phyloP scores from a whole-genome alignment of 2,797 vertebrate species.

The Falco berigora region DNA sequence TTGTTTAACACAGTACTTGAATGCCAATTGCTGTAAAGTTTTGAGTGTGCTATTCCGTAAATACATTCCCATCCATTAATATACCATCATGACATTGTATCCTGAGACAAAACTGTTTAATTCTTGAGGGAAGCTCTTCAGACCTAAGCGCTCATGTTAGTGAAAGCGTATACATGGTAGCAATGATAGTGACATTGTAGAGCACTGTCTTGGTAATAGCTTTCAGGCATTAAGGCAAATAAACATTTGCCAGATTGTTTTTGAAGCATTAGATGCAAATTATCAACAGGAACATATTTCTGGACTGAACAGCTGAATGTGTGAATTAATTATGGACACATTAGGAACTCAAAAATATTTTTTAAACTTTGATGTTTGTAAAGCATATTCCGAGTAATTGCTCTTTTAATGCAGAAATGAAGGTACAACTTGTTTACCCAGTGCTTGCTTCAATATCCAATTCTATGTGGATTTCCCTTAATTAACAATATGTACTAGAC shows the following conservation, averaged over 20 bases:
- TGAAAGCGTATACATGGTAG: background rate
- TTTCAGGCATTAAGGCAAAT: constrained; percentile 35
- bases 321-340: constrained; percentile 69
- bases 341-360: constrained; percentile 47
- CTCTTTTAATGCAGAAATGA: constrained; percentile 50
- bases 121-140: background rate
- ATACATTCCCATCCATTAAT: background rate
- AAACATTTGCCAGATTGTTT: constrained; percentile 67
- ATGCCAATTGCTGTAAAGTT: background rate
- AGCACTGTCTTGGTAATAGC: background rate
- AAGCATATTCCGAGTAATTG: constrained; percentile 14
- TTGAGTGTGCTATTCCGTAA: background rate
- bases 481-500: background rate
- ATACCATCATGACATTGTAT: background rate
- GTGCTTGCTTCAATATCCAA: background rate
- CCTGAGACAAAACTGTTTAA: background rate
- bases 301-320: constrained; percentile 61
- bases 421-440: background rate
- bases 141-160: background rate
- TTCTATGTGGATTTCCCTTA: background rate
- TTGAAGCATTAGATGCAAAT: constrained; percentile 65
- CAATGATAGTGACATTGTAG: background rate
- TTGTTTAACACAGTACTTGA: background rate
- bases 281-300: constrained; percentile 70
- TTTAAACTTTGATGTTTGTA: constrained; percentile 33